Conservation (phyloP, 2,113 vertebrate species). For the Gymnogyps californianus region DNA sequence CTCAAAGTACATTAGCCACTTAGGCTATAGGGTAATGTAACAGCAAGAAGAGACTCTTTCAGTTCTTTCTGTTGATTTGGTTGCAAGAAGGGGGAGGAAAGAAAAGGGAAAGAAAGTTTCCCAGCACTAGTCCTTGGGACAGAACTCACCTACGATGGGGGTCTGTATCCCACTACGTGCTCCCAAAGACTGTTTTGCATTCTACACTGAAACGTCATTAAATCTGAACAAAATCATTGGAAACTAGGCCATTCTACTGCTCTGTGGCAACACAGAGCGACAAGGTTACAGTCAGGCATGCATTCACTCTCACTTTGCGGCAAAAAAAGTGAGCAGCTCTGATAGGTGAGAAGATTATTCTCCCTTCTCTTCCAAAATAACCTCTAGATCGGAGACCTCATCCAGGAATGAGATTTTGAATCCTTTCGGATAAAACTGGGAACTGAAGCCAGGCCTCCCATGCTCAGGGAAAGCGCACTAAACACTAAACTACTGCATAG, state of each 20-base stretch:
- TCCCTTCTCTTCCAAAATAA: not conserved
- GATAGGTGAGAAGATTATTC: not conserved
- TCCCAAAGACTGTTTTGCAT: not conserved
- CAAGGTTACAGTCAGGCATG: no score
- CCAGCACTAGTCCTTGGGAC: not conserved
- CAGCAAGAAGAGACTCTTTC: not conserved
- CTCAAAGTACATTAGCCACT: not conserved
- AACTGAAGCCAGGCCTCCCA: not conserved
- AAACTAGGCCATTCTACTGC: not conserved
- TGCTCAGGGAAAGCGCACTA: not conserved
- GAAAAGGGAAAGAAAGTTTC: not conserved
- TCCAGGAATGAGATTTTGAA: not conserved
- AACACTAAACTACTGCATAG: not conserved
- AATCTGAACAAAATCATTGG: not conserved
- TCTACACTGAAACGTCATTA: not conserved
- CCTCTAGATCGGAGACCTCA: not conserved
- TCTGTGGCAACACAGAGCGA: not conserved
- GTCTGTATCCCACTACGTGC: not conserved
- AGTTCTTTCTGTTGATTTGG: not conserved
- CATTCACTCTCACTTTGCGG: not conserved
- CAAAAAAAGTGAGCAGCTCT: not conserved
- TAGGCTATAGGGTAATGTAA: not conserved
- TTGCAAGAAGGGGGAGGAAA: not conserved
- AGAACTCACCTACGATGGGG: rapidly evolving
- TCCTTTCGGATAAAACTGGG: not conserved